Evolutionary conservation across 2,888 invertebrate species (phyloP).

Genomic region (Drosophila mettleri): DNA sequence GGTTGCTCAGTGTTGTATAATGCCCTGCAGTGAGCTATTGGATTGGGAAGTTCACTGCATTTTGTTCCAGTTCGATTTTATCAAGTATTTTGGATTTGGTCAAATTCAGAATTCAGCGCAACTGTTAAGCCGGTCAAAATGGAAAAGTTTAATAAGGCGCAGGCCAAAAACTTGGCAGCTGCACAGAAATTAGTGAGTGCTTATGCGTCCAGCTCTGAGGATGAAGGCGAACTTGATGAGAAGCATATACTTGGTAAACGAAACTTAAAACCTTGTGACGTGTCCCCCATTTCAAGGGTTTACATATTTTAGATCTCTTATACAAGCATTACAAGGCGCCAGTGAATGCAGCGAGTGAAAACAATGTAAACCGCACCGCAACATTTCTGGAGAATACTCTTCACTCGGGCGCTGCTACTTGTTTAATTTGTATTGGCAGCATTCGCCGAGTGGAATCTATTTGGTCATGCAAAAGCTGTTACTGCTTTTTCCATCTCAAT

Average conservation of each 20-base stretch:
- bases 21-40: neutral
- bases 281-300: slow-evolving; percentile 32
- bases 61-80: slow-evolving; percentile 1
- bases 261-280: slow-evolving; percentile 42
- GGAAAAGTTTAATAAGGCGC: slow-evolving; percentile 81
- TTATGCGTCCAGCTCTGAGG: slow-evolving; percentile 86
- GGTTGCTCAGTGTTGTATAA: neutral
- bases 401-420: slow-evolving; percentile 92
- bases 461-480: slow-evolving; percentile 95
- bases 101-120: slow-evolving; percentile 6
- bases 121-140: slow-evolving; percentile 40
- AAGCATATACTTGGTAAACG: slow-evolving; percentile 85
- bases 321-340: slow-evolving; percentile 85
- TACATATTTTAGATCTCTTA: slow-evolving; percentile 83
- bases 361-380: slow-evolving; percentile 44
- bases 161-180: slow-evolving; percentile 85
- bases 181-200: slow-evolving; percentile 86
- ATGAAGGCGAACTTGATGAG: slow-evolving; percentile 86
- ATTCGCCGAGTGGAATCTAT: slow-evolving; percentile 92
- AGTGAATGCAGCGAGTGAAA: slow-evolving; percentile 11
- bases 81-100: neutral
- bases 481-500: slow-evolving; percentile 92
- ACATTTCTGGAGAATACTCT: slow-evolving; percentile 91
- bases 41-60: neutral
- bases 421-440: slow-evolving; percentile 95